Percentiles rank a stretch among this genome's conserved stretches.
These are phyloP conservation scores for Paraplagusia blochii DNA, from an alignment of 2,113 vertebrate genomes.

Conservation along the genomic window DNA sequence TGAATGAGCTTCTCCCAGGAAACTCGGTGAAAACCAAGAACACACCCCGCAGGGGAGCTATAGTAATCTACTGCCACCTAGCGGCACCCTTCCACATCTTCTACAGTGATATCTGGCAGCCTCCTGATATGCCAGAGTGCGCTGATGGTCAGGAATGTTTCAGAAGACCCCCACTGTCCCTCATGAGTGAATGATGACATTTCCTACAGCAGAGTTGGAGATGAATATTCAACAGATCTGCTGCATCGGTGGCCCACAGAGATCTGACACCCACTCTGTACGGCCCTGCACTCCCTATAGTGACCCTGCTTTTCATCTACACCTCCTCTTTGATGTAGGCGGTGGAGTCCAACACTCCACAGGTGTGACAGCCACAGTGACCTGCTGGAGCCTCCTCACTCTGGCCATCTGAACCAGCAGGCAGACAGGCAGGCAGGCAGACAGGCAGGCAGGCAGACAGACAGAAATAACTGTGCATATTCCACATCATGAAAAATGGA, in stretches of 20 bases:
- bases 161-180: too few relatives aligned
- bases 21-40: too few relatives aligned
- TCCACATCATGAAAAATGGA: constrained; percentile 26
- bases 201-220: constrained; percentile 38
- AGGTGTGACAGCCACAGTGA: constrained; percentile 64
- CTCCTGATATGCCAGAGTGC: too few relatives aligned
- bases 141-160: too few relatives aligned
- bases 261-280: constrained; percentile 26
- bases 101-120: too few relatives aligned
- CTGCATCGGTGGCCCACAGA: constrained; percentile 49
- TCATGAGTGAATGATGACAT: constrained; percentile 20
- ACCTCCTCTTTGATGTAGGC: constrained; percentile 52
- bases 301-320: neutral
- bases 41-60: too few relatives aligned
- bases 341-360: constrained; percentile 53
- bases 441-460: too few relatives aligned
- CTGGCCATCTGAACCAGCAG: constrained; percentile 39
- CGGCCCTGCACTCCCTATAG: neutral
- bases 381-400: constrained; percentile 38
- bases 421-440: too few relatives aligned
- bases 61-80: too few relatives aligned
- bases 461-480: constrained; percentile 7
- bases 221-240: constrained; percentile 68
- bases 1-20: too few relatives aligned
- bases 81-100: too few relatives aligned